Conservation (phyloP, 2,113 vertebrate genomes). For the Megaceryle torquata region DNA sequence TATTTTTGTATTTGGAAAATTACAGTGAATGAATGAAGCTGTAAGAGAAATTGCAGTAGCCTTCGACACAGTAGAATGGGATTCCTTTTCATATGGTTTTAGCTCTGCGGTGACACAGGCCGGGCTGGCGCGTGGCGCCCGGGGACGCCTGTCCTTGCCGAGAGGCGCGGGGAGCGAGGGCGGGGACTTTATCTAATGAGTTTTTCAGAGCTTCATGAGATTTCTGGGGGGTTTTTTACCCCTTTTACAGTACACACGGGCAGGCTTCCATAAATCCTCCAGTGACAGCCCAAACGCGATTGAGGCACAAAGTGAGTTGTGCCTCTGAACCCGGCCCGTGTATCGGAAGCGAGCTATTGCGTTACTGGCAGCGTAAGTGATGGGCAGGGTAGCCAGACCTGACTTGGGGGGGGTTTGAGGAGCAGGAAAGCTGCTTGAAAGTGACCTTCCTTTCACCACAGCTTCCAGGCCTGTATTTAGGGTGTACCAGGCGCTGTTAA, state of each 20-base stretch:
- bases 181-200: neutral
- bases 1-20: slow-evolving; percentile 85
- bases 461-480: fast-evolving
- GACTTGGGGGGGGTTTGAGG: neutral
- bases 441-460: neutral
- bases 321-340: neutral
- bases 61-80: slow-evolving; percentile 56
- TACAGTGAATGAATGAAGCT: slow-evolving; percentile 75
- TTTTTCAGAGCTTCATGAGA: neutral
- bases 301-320: neutral
- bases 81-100: slow-evolving; percentile 83
- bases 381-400: neutral
- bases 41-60: slow-evolving; percentile 72
- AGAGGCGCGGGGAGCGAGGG: neutral
- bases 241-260: neutral
- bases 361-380: neutral
- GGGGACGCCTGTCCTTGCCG: neutral
- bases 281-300: neutral
- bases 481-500: neutral
- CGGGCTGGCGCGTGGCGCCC: neutral
- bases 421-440: neutral
- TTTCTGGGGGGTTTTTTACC: neutral
- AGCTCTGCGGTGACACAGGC: slow-evolving; percentile 20
- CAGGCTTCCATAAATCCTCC: neutral
- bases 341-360: neutral